Evolutionary conservation across 2,797 vertebrate genomes (phyloP), one percentile per base, ranked within the genome.

Genomic region (Paratrypauchen microcephalus): DNA sequence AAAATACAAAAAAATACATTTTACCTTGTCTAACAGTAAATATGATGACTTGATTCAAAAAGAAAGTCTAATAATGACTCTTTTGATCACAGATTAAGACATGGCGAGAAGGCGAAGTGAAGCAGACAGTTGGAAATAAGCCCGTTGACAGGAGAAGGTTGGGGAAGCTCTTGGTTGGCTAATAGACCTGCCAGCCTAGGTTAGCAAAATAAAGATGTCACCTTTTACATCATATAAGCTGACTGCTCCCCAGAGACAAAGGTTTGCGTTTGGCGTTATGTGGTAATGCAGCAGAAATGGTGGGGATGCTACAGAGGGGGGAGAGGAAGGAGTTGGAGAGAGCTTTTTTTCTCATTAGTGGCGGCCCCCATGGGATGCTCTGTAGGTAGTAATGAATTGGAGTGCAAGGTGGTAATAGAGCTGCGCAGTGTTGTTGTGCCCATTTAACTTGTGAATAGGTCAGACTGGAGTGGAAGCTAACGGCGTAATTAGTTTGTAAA

Each of bases 181-280:
- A 91, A 91, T 91, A 90, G 88, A 91, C 74, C 89, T 90, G 90
- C 86, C 90, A 90, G 78, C 67, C 79, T 72, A 76, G 82, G 86
- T 91, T 91, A 90, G 89, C 71, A 83, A 75, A 87, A 91, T 91
- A 87, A 88, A 91, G 89, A 90, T 88, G 87, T 91, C 88, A 83
- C 87, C 82, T 86, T 85, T 84, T 81, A 83, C 81, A 89, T 90
- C 88, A 90, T 86, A 85, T 66, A 59, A 90, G 73, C 80, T 91
- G 88, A 90, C 89, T 87, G 86, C 84, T 88, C 88, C 86, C 88
- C 71, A 21, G 86, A 86, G 87, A 89, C 87, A 74, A 76, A 82
- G 82, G 77, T 48, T 59, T 70, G 69, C 75, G 70, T 72, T 64
- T 81, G 74, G 55, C 62, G 63, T 87, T 79, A 84, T 82, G 72